A percentile compares a stretch with the other conserved stretches of the same genome.
phyloP scores from a whole-genome alignment of 2,113 vertebrate species.

The Notarius lentiginosus region DNA sequence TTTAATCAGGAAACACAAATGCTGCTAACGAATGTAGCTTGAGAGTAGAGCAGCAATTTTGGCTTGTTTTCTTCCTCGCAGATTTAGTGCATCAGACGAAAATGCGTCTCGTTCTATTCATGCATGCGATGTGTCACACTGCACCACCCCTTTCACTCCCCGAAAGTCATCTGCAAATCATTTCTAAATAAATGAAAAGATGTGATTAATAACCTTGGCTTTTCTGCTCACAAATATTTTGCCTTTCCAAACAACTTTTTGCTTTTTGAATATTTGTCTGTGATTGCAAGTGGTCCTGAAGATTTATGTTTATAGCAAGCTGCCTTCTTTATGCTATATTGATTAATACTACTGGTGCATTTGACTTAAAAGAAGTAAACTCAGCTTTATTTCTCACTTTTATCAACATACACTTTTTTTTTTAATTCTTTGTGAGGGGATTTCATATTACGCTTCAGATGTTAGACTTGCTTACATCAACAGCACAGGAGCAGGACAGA shows the following conservation, averaged over 20 bases:
- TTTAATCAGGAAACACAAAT: constrained; percentile 52
- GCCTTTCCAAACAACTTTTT: not conserved
- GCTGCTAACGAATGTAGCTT: constrained; percentile 40
- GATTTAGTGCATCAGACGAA: constrained; percentile 25
- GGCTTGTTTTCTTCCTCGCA: constrained; percentile 27
- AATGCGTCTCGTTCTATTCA: constrained; percentile 26
- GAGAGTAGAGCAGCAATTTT: constrained; percentile 20
- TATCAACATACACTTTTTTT: constrained; percentile 34
- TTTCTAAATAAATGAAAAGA: constrained; percentile 39
- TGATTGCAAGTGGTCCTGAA: constrained; percentile 11
- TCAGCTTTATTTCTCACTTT: constrained; percentile 28
- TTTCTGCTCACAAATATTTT: constrained; percentile 16
- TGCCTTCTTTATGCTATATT: constrained; percentile 26
- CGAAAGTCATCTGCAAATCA: constrained; percentile 16
- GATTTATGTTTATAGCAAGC: constrained; percentile 9
- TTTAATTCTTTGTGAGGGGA: not conserved
- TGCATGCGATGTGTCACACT: not conserved
- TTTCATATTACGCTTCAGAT: constrained; percentile 36
- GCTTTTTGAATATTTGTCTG: constrained; percentile 11
- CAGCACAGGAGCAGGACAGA: constrained; percentile 19
- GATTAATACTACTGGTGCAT: constrained; percentile 25
- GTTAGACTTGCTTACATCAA: constrained; percentile 30
- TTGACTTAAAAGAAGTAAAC: constrained; percentile 32
- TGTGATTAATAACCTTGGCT: constrained; percentile 35
- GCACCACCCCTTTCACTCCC: not conserved